phyloP scores from a whole-genome alignment of 2,797 vertebrate species.

The Gambusia yucatana region DNA sequence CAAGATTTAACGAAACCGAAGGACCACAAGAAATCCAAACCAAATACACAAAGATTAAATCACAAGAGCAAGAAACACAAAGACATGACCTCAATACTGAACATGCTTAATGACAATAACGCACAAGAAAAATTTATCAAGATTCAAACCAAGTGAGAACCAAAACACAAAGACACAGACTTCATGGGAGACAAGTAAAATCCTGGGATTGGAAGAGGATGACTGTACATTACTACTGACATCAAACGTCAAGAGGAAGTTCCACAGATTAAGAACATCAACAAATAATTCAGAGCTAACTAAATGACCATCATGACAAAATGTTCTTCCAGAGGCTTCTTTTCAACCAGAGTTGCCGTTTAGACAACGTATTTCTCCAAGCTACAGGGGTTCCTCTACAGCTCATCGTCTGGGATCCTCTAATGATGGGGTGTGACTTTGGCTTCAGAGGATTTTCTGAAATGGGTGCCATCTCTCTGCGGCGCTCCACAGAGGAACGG shows the following conservation, averaged over 20 bases:
- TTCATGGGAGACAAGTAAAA: neutral
- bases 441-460: conserved; percentile 72
- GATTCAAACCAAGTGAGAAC: neutral
- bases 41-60: neutral
- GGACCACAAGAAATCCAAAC: neutral
- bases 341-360: neutral
- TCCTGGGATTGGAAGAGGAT: neutral
- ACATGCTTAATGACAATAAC: neutral
- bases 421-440: conserved; percentile 74
- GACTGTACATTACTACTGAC: neutral
- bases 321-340: neutral
- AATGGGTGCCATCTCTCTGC: conserved; percentile 69
- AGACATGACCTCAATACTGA: neutral
- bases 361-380: conserved; percentile 37
- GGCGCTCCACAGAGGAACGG: conserved; percentile 59
- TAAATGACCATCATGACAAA: neutral
- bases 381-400: conserved; percentile 49
- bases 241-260: neutral
- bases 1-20: neutral
- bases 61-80: neutral
- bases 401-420: conserved; percentile 35
- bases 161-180: neutral
- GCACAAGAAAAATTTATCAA: neutral
- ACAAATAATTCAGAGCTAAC: neutral
- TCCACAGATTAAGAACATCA: neutral